Percentiles rank a stretch among this genome's conserved stretches.
phyloP scores from a whole-genome alignment of 2,797 vertebrate species.

The Rachycentron canadum region DNA sequence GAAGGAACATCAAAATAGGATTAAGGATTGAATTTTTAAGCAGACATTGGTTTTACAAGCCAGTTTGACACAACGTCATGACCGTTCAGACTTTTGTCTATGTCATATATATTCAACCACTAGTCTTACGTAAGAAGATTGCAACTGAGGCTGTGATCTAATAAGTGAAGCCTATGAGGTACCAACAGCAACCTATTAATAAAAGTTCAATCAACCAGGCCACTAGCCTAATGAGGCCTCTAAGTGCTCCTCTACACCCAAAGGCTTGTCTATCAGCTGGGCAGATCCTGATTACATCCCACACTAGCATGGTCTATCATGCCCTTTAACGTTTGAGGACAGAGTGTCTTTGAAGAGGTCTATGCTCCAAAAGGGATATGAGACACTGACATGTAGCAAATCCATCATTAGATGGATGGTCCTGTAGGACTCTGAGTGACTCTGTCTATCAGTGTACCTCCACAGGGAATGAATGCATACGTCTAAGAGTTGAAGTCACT shows the following conservation, averaged over 20 bases:
- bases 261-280: constrained; percentile 44
- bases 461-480: constrained; percentile 15
- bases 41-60: not conserved
- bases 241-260: constrained; percentile 20
- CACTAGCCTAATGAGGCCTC: constrained; percentile 28
- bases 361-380: constrained; percentile 24
- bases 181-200: constrained; percentile 55
- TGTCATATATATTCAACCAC: not conserved
- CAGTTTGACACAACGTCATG: not conserved
- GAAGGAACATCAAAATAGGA: not conserved
- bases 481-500: constrained; percentile 9
- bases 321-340: constrained; percentile 37
- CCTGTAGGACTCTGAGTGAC: constrained; percentile 3
- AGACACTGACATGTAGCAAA: constrained; percentile 34
- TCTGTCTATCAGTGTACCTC: constrained; percentile 25
- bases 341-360: constrained; percentile 41
- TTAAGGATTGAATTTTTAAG: not conserved
- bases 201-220: constrained; percentile 49
- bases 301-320: constrained; percentile 1
- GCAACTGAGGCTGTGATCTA: constrained; percentile 20
- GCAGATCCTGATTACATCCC: constrained; percentile 23
- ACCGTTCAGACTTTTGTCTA: not conserved
- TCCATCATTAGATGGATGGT: constrained; percentile 34
- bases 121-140: not conserved
- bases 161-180: constrained; percentile 16